Base-by-base conservation (phyloP, 2,888 invertebrate species). In the Pachycephus smyrnensis region DNA sequence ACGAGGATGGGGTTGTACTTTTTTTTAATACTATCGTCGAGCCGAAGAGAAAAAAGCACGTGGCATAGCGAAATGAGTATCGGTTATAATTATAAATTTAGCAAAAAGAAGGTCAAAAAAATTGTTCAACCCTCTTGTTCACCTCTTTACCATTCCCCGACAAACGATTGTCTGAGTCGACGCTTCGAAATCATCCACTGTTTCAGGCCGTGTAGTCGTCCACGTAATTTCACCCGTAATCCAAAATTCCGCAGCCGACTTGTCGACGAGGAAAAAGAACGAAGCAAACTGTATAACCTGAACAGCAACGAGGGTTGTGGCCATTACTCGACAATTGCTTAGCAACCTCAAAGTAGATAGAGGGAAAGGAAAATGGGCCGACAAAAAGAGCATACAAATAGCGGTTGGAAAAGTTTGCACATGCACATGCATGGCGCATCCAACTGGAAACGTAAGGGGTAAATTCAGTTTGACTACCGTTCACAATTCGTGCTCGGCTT, bases 401-500 rank as follows among this genome's bases (percentile, higher is more conserved):
- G 55, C 23, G 55, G 55, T 15, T 55, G 15, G 23, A 23, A 55
- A 55, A 55, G 55, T 23, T 55, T 55, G 6, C 55, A 23, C 15
- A 15, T 15, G 15, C 12, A 40, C 55, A 55, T 40, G 15, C 40
- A 40, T 0, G 15, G 55, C 6, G 23, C 2, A 55, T 55, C 23
- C 23, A 55, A 9, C 15, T 9, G 55, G 15, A 55, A 55, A 55
- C 55, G 55, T 6, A 9, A 55, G 9, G 55, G 23, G 23, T 55
- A 55, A 55, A 23, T 23, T 55, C 9, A 23, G 55, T 55, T 55
- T 55, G 55, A 55, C 55, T 55, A 23, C 23, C 55, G 55, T 9
- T 55, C 23, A 9, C 23, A 55, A 23, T 55, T 55, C 23, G 23
- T 55, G 55, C 55, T 55, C 75, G 77, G 79, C 79, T 77, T 77